Evolutionary conservation across 2,797 vertebrate species (phyloP).

Genomic region (Peromyscus melanophrys): DNA sequence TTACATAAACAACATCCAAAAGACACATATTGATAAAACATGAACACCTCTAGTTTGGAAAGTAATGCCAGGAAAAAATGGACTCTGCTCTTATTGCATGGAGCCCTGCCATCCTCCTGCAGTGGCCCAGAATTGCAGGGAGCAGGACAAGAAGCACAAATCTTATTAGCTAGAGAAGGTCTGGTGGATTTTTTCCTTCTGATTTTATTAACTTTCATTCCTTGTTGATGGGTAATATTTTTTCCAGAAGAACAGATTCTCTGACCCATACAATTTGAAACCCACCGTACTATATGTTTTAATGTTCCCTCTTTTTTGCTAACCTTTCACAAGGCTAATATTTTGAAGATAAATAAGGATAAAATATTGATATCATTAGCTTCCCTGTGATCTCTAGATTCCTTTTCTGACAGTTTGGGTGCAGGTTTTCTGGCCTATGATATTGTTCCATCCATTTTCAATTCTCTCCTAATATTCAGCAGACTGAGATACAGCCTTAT

Average conservation of each 20-base stretch:
- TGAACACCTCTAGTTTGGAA: background rate
- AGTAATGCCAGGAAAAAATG: background rate
- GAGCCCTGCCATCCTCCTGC: background rate
- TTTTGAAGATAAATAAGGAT: conserved; percentile 26
- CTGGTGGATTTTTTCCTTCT: background rate
- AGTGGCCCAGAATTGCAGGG: background rate
- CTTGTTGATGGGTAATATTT: background rate
- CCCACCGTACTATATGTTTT: background rate
- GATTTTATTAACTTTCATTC: conserved; percentile 35
- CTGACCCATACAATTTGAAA: conserved; percentile 3
- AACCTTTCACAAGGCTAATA: background rate
- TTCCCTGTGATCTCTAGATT: background rate
- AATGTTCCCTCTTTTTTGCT: background rate
- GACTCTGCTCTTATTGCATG: background rate
- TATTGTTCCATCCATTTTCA: background rate
- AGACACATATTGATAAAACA: background rate
- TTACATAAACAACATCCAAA: background rate
- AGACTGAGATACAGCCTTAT: background rate
- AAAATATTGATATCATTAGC: conserved; percentile 38
- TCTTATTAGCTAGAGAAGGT: background rate
- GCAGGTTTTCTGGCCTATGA: background rate
- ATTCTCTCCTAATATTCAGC: background rate
- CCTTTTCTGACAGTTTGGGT: background rate
- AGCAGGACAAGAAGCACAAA: background rate
- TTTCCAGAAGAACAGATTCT: conserved; percentile 33